Evolutionary conservation across 2,113 vertebrate species (phyloP).

Genomic region (Candoia aspera): DNA sequence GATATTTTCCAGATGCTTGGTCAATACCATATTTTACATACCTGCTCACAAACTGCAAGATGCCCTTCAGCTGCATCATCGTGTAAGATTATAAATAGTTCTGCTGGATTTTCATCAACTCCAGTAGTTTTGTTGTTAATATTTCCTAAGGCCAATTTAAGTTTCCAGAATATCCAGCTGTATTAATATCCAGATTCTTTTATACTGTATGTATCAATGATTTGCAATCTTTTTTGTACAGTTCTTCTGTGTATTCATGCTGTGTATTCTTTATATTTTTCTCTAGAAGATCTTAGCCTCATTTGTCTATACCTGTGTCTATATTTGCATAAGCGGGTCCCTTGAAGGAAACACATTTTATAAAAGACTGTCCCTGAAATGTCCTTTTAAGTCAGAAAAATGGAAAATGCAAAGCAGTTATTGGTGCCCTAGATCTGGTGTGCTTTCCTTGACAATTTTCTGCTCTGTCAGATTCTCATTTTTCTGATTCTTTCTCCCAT

Average conservation of each 20-base stretch:
- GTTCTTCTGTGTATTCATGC: neutral
- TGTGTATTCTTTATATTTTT: neutral
- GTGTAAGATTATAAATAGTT: neutral
- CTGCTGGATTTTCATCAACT: neutral
- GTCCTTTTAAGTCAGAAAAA: neutral
- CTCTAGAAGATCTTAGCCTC: neutral
- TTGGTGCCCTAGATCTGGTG: conserved; percentile 8
- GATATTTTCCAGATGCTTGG: neutral
- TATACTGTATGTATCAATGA: neutral
- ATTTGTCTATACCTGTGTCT: neutral
- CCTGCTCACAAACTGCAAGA: neutral
- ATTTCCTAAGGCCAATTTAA: neutral
- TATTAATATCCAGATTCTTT: too few relatives aligned
- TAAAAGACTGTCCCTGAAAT: neutral
- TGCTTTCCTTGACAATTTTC: conserved; percentile 9
- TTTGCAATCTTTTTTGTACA: neutral
- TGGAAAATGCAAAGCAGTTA: neutral
- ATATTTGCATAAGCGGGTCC: neutral
- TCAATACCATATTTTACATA: neutral
- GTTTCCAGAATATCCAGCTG: neutral
- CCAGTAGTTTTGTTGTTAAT: neutral
- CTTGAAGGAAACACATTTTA: neutral
- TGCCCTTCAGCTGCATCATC: neutral
- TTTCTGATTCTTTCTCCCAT: conserved; percentile 22
- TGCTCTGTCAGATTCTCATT: conserved; percentile 32